A percentile compares a stretch with the other conserved stretches of the same genome.
Conservation (phyloP, 2,888 invertebrate species). For the Anaspis maculata region DNA sequence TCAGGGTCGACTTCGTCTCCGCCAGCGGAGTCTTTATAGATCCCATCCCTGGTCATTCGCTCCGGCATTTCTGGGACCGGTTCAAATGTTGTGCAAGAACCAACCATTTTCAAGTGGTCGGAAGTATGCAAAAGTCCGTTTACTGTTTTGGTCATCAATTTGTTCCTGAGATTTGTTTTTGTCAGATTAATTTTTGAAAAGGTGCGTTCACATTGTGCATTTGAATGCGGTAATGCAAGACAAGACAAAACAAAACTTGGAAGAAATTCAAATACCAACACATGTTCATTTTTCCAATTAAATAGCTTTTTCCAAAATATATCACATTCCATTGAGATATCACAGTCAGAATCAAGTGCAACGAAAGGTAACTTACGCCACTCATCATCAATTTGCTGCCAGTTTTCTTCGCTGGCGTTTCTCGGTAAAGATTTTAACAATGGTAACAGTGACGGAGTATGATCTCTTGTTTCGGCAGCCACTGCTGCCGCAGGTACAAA, state of each 20-base stretch:
- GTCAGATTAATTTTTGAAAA: conserved; percentile 1
- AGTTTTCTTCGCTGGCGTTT: not conserved
- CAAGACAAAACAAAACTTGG: not conserved
- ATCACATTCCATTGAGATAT: not conserved
- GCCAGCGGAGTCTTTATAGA: too few relatives aligned
- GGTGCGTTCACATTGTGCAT: not conserved
- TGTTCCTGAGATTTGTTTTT: not conserved
- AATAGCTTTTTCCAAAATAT: not conserved
- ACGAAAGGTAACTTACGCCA: not conserved
- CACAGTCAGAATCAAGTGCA: not conserved
- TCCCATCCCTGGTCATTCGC: too few relatives aligned
- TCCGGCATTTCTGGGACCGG: too few relatives aligned
- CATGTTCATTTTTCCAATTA: not conserved
- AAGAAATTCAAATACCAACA: not conserved
- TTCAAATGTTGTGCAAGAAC: too few relatives aligned
- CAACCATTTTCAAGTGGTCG: too few relatives aligned
- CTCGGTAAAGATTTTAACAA: not conserved
- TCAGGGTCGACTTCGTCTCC: too few relatives aligned
- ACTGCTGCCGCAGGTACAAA: not conserved
- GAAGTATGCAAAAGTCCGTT: not conserved
- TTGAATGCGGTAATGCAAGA: conserved; percentile 1
- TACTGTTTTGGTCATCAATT: not conserved
- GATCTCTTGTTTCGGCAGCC: not conserved
- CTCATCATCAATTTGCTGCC: not conserved
- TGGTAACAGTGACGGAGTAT: not conserved